Percentiles rank a stretch among this genome's conserved stretches.
These are phyloP conservation scores for Ectemnius lituratus DNA, from an alignment of 2,888 invertebrate species.

Conservation along the genomic window DNA sequence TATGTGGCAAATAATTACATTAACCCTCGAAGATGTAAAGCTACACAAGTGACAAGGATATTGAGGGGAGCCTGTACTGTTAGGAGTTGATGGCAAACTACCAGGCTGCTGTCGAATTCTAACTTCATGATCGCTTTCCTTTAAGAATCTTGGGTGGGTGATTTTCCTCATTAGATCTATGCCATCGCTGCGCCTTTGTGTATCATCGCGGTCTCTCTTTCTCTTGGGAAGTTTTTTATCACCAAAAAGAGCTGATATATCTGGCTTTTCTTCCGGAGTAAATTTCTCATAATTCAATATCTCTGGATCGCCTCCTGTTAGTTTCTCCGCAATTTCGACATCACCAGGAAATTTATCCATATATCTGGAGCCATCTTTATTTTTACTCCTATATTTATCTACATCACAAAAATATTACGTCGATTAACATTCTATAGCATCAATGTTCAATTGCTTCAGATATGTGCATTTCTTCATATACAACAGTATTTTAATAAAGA, in stretches of 20 bases:
- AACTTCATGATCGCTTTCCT: conserved; percentile 81
- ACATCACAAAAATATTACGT: conserved; percentile 56
- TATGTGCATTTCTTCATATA: background rate
- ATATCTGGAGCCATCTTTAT: conserved; percentile 79
- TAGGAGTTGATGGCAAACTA: conserved; percentile 65
- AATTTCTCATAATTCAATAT: conserved; percentile 83
- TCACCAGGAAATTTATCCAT: conserved; percentile 91
- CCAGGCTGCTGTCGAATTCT: conserved; percentile 81
- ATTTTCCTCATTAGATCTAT: conserved; percentile 70
- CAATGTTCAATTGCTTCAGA: too few species aligned
- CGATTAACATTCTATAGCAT: background rate
- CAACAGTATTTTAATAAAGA: conserved; percentile 3
- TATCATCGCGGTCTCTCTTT: conserved; percentile 68
- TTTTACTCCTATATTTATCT: conserved; percentile 83
- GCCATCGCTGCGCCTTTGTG: conserved; percentile 58
- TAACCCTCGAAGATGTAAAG: conserved; percentile 84
- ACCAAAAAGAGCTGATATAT: conserved; percentile 80
- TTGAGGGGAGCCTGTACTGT: conserved; percentile 61
- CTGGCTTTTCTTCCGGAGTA: conserved; percentile 79
- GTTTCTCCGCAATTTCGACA: conserved; percentile 85
- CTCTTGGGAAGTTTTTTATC: conserved; percentile 77
- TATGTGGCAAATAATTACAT: conserved; percentile 86
- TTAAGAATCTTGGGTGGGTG: conserved; percentile 79
- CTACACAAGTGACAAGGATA: conserved; percentile 83
- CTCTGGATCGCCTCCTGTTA: conserved; percentile 85